Conservation (phyloP, 2,888 invertebrate genomes). For the Cheilosia variabilis region DNA sequence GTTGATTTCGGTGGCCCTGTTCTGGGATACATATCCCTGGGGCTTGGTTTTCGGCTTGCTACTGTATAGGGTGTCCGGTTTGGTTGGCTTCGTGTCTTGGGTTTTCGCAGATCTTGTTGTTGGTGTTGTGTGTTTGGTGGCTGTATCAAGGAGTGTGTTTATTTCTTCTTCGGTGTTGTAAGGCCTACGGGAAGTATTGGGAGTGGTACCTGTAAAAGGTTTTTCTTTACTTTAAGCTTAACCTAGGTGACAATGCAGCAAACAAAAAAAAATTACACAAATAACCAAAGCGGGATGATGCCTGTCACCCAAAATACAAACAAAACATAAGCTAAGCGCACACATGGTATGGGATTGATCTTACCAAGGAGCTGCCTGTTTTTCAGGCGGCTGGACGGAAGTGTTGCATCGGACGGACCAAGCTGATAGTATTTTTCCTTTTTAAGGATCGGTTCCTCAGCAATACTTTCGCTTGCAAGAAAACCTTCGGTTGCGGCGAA, state of each 20-base stretch:
- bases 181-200: conserved; percentile 69
- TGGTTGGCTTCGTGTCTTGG: conserved; percentile 52
- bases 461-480: conserved; percentile 76
- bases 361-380: conserved; percentile 57
- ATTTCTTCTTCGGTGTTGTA: conserved; percentile 62
- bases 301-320: conserved; percentile 42
- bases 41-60: conserved; percentile 59
- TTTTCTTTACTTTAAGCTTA: conserved; percentile 63
- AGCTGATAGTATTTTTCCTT: conserved; percentile 80
- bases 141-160: conserved; percentile 58
- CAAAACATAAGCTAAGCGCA: conserved; percentile 39
- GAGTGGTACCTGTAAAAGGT: conserved; percentile 73
- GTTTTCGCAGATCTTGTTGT: conserved; percentile 58
- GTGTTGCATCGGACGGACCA: conserved; percentile 80
- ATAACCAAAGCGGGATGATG: conserved; percentile 29
- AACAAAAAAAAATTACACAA: conserved; percentile 15
- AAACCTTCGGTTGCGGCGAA: conserved; percentile 78
- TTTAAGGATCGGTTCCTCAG: conserved; percentile 79
- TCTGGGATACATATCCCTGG: conserved; percentile 55
- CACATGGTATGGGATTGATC: conserved; percentile 55
- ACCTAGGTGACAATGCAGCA: conserved; percentile 60
- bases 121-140: conserved; percentile 62
- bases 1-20: conserved; percentile 60
- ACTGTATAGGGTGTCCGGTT: conserved; percentile 59
- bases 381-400: conserved; percentile 62